Conservation (phyloP, 2,113 vertebrate species). For the Ophiodon elongatus region DNA sequence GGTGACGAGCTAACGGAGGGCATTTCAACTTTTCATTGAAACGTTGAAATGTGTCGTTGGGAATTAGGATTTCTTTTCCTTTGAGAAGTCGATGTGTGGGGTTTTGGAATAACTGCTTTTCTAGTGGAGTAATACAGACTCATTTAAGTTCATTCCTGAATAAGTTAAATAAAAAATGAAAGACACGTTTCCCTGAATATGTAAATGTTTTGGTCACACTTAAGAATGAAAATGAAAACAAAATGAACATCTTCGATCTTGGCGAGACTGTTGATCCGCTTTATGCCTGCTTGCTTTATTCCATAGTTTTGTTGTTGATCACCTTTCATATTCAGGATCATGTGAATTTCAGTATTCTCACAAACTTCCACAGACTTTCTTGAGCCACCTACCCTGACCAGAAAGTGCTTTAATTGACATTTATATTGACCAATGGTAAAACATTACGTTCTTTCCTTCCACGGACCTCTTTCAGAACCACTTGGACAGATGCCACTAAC, state of each 20-base stretch:
- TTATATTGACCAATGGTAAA: neutral
- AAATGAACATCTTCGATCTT: neutral
- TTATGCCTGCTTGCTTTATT: neutral
- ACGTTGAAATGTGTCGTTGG: neutral
- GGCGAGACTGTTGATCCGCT: neutral
- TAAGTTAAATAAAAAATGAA: neutral
- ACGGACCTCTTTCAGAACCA: neutral
- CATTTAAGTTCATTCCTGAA: no score
- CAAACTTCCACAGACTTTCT: neutral
- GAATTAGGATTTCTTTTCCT: neutral
- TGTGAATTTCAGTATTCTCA: neutral
- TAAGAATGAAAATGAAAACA: constrained; percentile 8
- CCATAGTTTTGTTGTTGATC: neutral
- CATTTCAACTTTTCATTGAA: neutral
- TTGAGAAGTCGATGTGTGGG: neutral
- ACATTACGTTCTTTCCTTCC: neutral
- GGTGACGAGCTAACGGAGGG: neutral
- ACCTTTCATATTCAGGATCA: neutral
- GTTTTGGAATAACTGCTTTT: neutral
- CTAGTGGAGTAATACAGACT: no score
- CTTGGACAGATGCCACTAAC: neutral
- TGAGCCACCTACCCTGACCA: no score
- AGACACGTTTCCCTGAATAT: neutral
- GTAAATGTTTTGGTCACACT: neutral
- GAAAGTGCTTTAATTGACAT: neutral